Evolutionary conservation across 2,888 invertebrate genomes (phyloP).

Genomic region (Brassicogethes aeneus): DNA sequence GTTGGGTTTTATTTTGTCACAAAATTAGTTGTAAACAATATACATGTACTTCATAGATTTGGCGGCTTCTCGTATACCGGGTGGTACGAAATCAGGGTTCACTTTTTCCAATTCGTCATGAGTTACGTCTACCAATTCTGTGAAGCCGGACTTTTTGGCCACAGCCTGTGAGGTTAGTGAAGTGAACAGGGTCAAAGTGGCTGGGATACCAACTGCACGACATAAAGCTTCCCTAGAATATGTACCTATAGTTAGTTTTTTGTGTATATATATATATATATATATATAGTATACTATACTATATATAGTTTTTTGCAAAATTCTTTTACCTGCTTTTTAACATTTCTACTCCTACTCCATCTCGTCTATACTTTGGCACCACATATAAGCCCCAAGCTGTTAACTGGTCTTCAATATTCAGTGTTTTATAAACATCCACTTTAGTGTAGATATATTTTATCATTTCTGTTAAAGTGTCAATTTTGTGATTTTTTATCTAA

Average conservation of each 20-base stretch:
- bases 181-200: not conserved
- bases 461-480: not conserved
- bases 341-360: conserved; percentile 1
- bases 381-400: not conserved
- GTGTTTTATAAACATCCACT: not conserved
- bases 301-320: too few relatives aligned
- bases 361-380: not conserved
- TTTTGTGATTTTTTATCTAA: not conserved
- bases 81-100: not conserved
- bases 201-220: not conserved
- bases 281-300: too few relatives aligned
- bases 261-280: too few relatives aligned
- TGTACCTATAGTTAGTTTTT: too few relatives aligned
- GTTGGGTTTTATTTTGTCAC: too few relatives aligned
- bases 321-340: not conserved
- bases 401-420: not conserved
- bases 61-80: not conserved
- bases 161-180: not conserved
- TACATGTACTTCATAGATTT: not conserved
- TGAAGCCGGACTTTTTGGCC: not conserved
- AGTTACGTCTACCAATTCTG: not conserved
- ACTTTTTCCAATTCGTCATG: not conserved
- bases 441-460: not conserved
- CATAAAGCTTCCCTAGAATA: not conserved
- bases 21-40: not conserved